Base-by-base conservation (phyloP, 2,888 invertebrate genomes). In the Cecidostiba fungosa region DNA sequence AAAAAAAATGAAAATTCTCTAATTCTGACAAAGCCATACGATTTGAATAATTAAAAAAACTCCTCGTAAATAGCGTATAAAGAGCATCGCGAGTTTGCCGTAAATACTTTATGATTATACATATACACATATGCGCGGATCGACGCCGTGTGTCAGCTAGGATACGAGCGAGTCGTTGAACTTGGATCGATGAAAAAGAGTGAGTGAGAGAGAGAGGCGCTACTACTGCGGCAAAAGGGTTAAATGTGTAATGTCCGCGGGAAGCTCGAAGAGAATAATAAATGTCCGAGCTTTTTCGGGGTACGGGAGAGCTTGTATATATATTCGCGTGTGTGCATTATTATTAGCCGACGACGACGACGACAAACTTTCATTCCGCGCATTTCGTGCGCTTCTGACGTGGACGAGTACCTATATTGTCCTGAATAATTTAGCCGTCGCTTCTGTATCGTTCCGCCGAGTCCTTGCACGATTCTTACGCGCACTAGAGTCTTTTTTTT, bases 91-190 rank as follows among this genome's bases (percentile, higher is more conserved):
- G 4, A 5, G 66, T 19, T 8, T 16, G 29, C 39, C 47, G 69
- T 84, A 70, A 76, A 85, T 82, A 82, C 26, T 85, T 54, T 12
- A 82, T 36, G 73, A 66, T 77, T 47, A 81, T 70, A 23, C 16
- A 59, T 62, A 47, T 39, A 36, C 43, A 80, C 69, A 32, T 19
- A 62, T 62, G 50, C 54, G 62, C 47, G 82, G 59, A 69, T 76
- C 80, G 80, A 72, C 77, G 47, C 36, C 54, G 50, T 5, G 23
- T 59, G 77, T 80, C 77, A 79, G 82, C 74, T 78, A 82, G 80
- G 80, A 84, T 76, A 76, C 72, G 19, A 47, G 77, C 59, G 72
- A 86, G 86, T 86, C 86, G 80, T 86, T 86, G 86, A 86, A 86
- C 86, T 59, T 70, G 26, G 83, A 86, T 86, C 86, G 86, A 86